Base-by-base conservation (phyloP, 2,113 vertebrate species). In the Anas platyrhynchos region DNA sequence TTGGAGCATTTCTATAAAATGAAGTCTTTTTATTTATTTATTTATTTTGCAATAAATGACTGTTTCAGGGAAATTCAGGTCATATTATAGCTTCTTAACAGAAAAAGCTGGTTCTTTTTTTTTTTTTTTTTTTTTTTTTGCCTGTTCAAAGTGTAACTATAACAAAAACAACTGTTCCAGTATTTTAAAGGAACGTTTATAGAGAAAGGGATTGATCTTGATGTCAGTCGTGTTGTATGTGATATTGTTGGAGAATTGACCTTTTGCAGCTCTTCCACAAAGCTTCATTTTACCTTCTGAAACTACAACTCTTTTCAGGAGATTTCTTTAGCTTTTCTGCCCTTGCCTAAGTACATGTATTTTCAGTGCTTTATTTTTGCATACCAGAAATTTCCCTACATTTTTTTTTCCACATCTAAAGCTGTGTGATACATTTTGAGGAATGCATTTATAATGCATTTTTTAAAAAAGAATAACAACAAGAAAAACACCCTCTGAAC, bases 251-350 rank as follows among this genome's bases (percentile, higher is more conserved):
- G 83, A 79, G n/a, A 95, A 67, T 17, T 95, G 82, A 83, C 71
- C 61, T 88, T 71, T 62, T 81, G 4, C 52, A 46, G 25, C 36
- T 67, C 2, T 4, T 92, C 69, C 15, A 27, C 6, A n/a, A 73
- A 56, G n/a, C 43, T 96, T 93, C 68, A 55, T 36, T 80, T 69
- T 71, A 43, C 25, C 21, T 61, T 90, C 38, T 83, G 68, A 62
- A 74, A 63, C 4, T 0, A 61, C 72, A 38, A 48, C 54, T 59
- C 59, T 52, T 79, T 80, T 43, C 32, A 23, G 63, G 55, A 67
- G 74, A 43, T 77, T 91, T 91, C 62, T 96, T 69, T 41, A 63
- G n/a, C 11, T 54, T 85, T 86, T 48, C 36, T 77, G n/a, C 36
- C 52, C 29, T 88, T 85, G 36, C 44, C 32, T 8, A 66, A 41